A percentile compares a stretch with the other conserved stretches of the same genome.
Conservation (phyloP, 2,888 invertebrate genomes). For the Scaptomyza flava region DNA sequence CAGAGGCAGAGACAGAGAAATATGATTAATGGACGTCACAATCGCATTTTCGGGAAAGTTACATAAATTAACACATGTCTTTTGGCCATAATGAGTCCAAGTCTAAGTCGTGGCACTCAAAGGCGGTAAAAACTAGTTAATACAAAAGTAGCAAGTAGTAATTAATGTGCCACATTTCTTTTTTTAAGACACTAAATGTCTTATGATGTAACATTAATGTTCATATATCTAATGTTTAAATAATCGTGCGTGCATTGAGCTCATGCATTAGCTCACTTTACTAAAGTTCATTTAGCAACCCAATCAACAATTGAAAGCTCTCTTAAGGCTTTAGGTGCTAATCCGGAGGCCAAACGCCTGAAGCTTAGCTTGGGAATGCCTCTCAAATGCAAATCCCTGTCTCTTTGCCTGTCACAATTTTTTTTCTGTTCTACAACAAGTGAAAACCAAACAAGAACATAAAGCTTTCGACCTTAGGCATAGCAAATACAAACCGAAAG, state of each 20-base stretch:
- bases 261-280: not conserved
- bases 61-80: slow-evolving; percentile 81
- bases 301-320: not conserved
- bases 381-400: slow-evolving; percentile 25
- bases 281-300: not conserved
- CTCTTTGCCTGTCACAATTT: slow-evolving; percentile 24
- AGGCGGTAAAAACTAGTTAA: slow-evolving; percentile 43
- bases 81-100: slow-evolving; percentile 66
- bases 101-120: slow-evolving; percentile 39
- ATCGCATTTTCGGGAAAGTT: slow-evolving; percentile 72
- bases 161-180: slow-evolving; percentile 26
- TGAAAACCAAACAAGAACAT: slow-evolving; percentile 19
- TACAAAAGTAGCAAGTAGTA: slow-evolving; percentile 8
- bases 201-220: too few relatives aligned
- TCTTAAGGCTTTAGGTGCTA: not conserved
- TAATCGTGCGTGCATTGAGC: not conserved
- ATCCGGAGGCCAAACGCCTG: not conserved
- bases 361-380: slow-evolving; percentile 1
- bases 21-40: slow-evolving; percentile 76
- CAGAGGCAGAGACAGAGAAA: slow-evolving; percentile 15
- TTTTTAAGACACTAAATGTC: too few relatives aligned
- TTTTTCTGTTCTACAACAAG: slow-evolving; percentile 18
- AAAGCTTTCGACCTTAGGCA: not conserved
- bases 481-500: not conserved
- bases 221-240: not conserved